Conservation (phyloP, 1,140 invertebrate genomes). For the Drosophila rhopaloa region DNA sequence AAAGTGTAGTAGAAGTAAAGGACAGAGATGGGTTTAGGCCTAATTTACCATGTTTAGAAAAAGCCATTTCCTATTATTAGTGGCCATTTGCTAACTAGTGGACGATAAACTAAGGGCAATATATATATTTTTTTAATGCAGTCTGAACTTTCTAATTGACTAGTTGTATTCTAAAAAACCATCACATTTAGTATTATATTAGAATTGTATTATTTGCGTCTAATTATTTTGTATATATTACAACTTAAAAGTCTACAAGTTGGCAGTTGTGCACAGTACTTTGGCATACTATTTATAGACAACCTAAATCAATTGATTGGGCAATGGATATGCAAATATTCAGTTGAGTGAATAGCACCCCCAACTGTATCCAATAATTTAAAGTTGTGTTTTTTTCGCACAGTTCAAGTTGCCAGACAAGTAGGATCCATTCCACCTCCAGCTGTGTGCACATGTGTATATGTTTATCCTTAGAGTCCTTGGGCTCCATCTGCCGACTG, state of each 20-base stretch:
- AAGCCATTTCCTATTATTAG: too few species aligned
- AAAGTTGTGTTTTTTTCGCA: slow-evolving; percentile 9
- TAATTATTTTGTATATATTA: too few species aligned
- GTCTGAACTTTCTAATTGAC: too few species aligned
- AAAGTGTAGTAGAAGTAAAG: too few species aligned
- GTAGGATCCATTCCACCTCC: slow-evolving; percentile 30
- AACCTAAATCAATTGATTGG: slow-evolving; percentile 2
- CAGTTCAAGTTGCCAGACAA: slow-evolving; percentile 37
- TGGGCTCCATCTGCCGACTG: slow-evolving; percentile 21
- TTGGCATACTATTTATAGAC: background rate
- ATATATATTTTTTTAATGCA: background rate
- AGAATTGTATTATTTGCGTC: too few species aligned
- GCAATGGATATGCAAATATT: slow-evolving; percentile 4
- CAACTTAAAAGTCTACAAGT: background rate
- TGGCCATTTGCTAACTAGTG: too few species aligned
- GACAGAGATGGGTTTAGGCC: too few species aligned
- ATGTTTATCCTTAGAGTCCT: slow-evolving; percentile 13
- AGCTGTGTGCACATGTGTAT: background rate
- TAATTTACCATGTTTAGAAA: too few species aligned
- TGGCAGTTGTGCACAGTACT: too few species aligned
- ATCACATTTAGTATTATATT: too few species aligned
- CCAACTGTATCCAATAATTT: slow-evolving; percentile 18
- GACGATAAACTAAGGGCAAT: background rate
- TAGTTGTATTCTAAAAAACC: too few species aligned
- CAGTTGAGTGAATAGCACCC: slow-evolving; percentile 4